phyloP scores from a whole-genome alignment of 2,797 vertebrate species.

The Sphaeramia orbicularis region DNA sequence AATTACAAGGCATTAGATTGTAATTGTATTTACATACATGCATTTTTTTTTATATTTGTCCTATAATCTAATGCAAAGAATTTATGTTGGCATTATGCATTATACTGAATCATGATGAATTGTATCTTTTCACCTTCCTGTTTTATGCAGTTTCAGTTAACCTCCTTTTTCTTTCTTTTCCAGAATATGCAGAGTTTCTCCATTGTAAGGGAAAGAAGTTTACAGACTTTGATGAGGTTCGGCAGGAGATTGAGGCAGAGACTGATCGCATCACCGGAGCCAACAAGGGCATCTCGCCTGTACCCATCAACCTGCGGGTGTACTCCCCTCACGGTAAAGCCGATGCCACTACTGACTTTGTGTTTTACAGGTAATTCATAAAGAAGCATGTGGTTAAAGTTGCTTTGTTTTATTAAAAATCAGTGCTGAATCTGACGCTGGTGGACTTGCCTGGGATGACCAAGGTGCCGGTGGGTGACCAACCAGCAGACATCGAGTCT shows the following conservation, averaged over 20 bases:
- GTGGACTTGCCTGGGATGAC: conserved; percentile 98
- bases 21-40: too few relatives aligned
- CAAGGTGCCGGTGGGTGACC: conserved; percentile 97
- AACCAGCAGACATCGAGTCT: conserved; percentile 94
- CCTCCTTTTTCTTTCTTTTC: too few relatives aligned
- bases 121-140: too few relatives aligned
- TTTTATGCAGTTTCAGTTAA: too few relatives aligned
- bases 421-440: conserved; percentile 96
- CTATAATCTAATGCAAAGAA: too few relatives aligned
- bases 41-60: too few relatives aligned
- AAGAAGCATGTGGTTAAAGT: too few relatives aligned
- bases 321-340: conserved; percentile 92
- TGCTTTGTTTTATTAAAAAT: too few relatives aligned
- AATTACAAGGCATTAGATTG: too few relatives aligned
- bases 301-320: conserved; percentile 95
- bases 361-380: not conserved
- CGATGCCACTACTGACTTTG: conserved; percentile 18
- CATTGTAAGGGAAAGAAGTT: conserved; percentile 98
- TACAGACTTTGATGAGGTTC: conserved; percentile 97
- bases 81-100: too few relatives aligned
- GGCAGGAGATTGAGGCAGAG: conserved; percentile 94
- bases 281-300: conserved; percentile 95
- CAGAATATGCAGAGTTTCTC: conserved; percentile 96
- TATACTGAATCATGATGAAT: too few relatives aligned
- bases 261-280: conserved; percentile 93